Conservation (phyloP, 2,888 invertebrate genomes). For the Scaeva pyrastri region DNA sequence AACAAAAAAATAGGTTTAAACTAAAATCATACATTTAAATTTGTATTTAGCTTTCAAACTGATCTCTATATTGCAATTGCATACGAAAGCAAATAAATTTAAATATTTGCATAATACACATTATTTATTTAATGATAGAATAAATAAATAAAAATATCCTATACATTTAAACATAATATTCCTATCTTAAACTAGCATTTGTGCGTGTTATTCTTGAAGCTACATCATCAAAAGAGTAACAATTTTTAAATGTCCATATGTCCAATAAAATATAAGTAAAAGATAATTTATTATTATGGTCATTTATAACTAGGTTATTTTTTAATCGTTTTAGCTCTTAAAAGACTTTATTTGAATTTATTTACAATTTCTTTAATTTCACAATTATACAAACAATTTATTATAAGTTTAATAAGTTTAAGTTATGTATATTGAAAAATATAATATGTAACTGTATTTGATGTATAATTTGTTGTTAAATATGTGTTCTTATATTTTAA, state of each 20-base stretch:
- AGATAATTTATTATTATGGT: not conserved
- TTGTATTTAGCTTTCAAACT: slow-evolving; percentile 71
- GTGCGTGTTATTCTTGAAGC: slow-evolving; percentile 15
- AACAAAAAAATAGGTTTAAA: slow-evolving; percentile 42
- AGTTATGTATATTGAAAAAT: not conserved
- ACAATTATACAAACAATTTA: not conserved
- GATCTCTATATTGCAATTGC: slow-evolving; percentile 60
- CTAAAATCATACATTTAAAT: slow-evolving; percentile 49
- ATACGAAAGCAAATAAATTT: slow-evolving; percentile 62
- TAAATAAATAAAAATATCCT: slow-evolving; percentile 51
- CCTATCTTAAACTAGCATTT: slow-evolving; percentile 43
- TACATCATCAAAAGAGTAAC: not conserved
- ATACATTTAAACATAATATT: slow-evolving; percentile 63
- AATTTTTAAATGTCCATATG: slow-evolving; percentile 21
- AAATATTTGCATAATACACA: slow-evolving; percentile 57
- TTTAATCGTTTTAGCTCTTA: not conserved
- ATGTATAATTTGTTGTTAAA: slow-evolving; percentile 27
- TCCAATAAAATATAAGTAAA: not conserved
- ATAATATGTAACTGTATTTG: slow-evolving; percentile 17
- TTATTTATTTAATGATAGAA: slow-evolving; percentile 58
- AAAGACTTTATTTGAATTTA: too few relatives aligned
- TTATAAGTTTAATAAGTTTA: not conserved
- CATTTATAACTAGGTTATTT: not conserved
- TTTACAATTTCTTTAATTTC: too few relatives aligned
- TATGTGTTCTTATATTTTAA: slow-evolving; percentile 34